Evolutionary conservation across 37 sponge, comb jelly and placozoan species (phyloP), one percentile per base, ranked within the genome.

Genomic region (Agelas oroides): DNA sequence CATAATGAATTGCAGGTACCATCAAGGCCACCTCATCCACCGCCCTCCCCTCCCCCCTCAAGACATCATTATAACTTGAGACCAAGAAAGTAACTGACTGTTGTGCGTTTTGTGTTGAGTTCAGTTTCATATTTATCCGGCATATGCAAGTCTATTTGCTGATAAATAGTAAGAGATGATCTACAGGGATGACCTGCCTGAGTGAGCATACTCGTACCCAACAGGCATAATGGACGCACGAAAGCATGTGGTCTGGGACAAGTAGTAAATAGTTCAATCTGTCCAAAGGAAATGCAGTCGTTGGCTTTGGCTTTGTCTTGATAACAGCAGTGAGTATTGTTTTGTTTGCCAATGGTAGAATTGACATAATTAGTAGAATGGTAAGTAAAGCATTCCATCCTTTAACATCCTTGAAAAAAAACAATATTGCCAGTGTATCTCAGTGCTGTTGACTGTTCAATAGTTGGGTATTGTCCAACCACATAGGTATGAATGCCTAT

Each of bases 351-450:
- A 35, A 8, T 13, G 34, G 32, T 15, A n/a, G n/a, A n/a, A 35
- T 15, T 28, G 8, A 5, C 11, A 13, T 31, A 33, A 21, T 33
- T 13, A 70, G 38, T 8, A 6, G 38, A 14, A 33, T 14, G 15
- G n/a, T n/a, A n/a, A n/a, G 34, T 35, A 70, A 23, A 70, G 11
- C 13, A 28, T 34, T n/a, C 71, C 71, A 70, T 70, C 34, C 15
- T 70, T 70, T 28, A 58, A 76, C 21, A 76, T 59, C 59, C 60
- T 76, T 28, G 31, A 55, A 31, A 58, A 58, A 58, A 15, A 19
- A 21, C 61, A 28, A 76, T 61, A 59, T 16, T 30, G 28, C n/a
- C 31, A 58, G 77, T 57, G 31, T 5, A 16, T 14, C 55, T 24
- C 11, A 55, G 18, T 16, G 11, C 55, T 31, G 24, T 31, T n/a